These are phyloP conservation scores for Cataglyphis rosenhaueri DNA, from an alignment of 2,888 invertebrate species.

Conservation along the genomic window DNA sequence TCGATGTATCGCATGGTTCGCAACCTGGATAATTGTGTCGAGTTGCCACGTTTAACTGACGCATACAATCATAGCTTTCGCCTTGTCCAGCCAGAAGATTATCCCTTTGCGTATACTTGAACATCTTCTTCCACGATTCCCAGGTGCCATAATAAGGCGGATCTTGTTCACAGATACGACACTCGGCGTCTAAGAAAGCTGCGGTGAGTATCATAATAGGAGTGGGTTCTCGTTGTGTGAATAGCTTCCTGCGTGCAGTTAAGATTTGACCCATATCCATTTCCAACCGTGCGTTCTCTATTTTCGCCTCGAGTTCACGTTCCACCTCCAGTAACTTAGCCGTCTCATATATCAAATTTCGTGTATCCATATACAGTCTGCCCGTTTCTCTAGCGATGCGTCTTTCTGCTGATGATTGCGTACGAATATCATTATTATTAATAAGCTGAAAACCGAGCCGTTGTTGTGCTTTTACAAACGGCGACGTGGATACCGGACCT, in stretches of 20 bases:
- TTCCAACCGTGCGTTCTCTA: slow-evolving; percentile 79
- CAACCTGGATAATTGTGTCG: slow-evolving; percentile 60
- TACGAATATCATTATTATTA: slow-evolving; percentile 71
- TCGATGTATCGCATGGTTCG: slow-evolving; percentile 80
- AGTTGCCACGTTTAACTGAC: slow-evolving; percentile 68
- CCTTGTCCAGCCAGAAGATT: slow-evolving; percentile 79
- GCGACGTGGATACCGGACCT: slow-evolving; percentile 83
- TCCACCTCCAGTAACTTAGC: slow-evolving; percentile 79
- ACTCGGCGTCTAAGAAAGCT: slow-evolving; percentile 81
- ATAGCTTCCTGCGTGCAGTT: slow-evolving; percentile 74
- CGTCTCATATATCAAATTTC: slow-evolving; percentile 77
- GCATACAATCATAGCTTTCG: slow-evolving; percentile 79
- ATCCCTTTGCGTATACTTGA: slow-evolving; percentile 58
- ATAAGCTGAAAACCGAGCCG: slow-evolving; percentile 78
- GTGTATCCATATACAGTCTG: slow-evolving; percentile 63
- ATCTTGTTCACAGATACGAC: slow-evolving; percentile 67
- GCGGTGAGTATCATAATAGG: slow-evolving; percentile 80
- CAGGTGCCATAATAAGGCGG: slow-evolving; percentile 59
- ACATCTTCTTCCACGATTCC: slow-evolving; percentile 13
- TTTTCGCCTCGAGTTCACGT: slow-evolving; percentile 76
- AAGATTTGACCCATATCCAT: slow-evolving; percentile 70
- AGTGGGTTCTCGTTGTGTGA: slow-evolving; percentile 76
- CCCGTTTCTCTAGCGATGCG: slow-evolving; percentile 80
- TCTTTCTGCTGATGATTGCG: slow-evolving; percentile 83
- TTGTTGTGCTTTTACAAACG: slow-evolving; percentile 83